These are phyloP conservation scores for Monomorium pharaonis DNA, from an alignment of 1,140 invertebrate species.

Conservation along the genomic window DNA sequence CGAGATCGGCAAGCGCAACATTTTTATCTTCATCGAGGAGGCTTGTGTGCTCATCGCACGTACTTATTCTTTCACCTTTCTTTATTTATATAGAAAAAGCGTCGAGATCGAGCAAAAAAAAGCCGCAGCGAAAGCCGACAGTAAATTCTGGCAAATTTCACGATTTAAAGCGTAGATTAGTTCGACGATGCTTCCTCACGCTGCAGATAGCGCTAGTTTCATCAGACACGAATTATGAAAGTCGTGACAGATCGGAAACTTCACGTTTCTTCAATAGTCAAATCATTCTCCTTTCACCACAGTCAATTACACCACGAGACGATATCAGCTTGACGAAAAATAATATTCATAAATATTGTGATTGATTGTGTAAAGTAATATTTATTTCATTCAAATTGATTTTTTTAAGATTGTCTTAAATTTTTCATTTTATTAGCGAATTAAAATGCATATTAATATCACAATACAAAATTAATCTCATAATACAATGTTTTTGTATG, in stretches of 20 bases:
- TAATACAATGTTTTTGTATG: neutral
- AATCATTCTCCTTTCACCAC: neutral
- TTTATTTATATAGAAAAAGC: neutral
- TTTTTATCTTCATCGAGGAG: constrained; percentile 76
- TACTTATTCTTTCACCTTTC: neutral
- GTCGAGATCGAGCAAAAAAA: neutral
- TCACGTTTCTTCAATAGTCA: neutral
- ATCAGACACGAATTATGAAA: neutral
- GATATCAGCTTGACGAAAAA: neutral
- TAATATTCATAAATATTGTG: neutral
- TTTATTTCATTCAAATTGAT: neutral
- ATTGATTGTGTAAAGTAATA: neutral
- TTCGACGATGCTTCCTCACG: neutral
- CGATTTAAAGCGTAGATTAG: constrained; percentile 3
- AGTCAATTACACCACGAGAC: neutral
- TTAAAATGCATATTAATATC: no score
- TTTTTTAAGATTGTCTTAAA: neutral
- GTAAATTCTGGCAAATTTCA: neutral
- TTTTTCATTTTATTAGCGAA: neutral
- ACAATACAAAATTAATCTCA: no score
- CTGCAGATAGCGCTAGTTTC: neutral
- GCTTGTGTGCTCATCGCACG: constrained; percentile 76
- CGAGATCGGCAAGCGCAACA: constrained; percentile 88
- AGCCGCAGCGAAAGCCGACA: neutral
- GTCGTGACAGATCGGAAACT: neutral